These are phyloP conservation scores for Mormyrops boulengeri DNA, from an alignment of 2,797 vertebrate genomes.

Conservation along the genomic window DNA sequence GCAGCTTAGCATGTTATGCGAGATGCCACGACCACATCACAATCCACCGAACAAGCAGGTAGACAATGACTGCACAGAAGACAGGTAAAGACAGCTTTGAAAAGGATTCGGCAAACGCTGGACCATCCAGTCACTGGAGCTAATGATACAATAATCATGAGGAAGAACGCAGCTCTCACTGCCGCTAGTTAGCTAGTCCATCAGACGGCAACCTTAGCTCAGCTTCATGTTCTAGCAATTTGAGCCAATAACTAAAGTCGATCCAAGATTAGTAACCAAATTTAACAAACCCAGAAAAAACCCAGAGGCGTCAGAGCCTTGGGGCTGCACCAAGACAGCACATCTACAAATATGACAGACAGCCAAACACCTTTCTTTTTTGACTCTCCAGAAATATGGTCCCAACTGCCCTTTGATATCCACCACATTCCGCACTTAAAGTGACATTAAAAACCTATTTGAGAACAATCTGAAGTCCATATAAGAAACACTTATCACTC, in stretches of 20 bases:
- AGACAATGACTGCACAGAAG: background rate
- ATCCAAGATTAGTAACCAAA: background rate
- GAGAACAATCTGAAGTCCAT: background rate
- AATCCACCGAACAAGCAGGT: background rate
- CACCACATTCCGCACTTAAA: background rate
- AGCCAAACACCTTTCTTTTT: background rate
- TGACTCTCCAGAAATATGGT: background rate
- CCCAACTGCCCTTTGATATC: background rate
- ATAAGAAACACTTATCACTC: background rate
- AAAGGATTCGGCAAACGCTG: background rate
- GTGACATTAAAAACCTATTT: background rate
- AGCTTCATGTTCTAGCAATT: background rate
- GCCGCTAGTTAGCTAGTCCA: background rate
- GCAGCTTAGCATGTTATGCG: background rate
- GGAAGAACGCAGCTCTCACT: background rate
- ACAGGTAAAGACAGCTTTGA: background rate
- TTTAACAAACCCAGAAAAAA: background rate
- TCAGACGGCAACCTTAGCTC: background rate
- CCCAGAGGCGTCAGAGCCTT: background rate
- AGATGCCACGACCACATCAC: background rate
- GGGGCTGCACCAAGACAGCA: background rate
- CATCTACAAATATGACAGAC: background rate
- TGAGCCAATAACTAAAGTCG: background rate
- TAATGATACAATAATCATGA: background rate
- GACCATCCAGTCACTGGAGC: background rate